Conservation (phyloP, 2,797 vertebrate species). For the Pipistrellus nathusii region DNA sequence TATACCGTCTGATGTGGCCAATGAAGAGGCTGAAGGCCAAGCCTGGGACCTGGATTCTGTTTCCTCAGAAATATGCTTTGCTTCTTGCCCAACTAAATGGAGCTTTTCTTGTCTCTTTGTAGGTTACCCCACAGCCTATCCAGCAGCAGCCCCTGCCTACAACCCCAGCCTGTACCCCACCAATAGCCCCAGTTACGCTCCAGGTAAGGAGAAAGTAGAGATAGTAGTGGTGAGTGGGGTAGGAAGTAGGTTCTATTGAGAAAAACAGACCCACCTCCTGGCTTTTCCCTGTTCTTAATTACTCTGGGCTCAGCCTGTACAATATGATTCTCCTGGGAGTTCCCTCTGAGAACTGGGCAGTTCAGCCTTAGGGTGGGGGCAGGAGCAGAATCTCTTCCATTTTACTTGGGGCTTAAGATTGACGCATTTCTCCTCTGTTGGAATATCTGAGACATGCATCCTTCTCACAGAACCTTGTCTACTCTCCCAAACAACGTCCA, state of each 20-base stretch:
- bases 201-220: conserved; percentile 90
- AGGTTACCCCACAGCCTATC: conserved; percentile 98
- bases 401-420: conserved; percentile 47
- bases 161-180: conserved; percentile 98
- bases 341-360: conserved; percentile 35
- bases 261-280: not conserved
- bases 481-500: conserved; percentile 29
- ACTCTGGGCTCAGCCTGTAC: conserved; percentile 41
- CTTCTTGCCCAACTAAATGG: not conserved
- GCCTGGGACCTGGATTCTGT: not conserved
- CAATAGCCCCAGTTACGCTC: conserved; percentile 97
- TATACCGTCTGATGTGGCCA: not conserved
- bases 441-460: conserved; percentile 32
- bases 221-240: not conserved
- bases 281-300: conserved; percentile 30
- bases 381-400: conserved; percentile 3
- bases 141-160: conserved; percentile 95
- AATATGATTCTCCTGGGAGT: conserved; percentile 38
- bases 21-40: conserved; percentile 23
- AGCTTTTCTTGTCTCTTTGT: conserved; percentile 64
- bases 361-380: not conserved
- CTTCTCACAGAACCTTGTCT: conserved; percentile 47
- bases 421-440: conserved; percentile 5
- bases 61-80: conserved; percentile 45
- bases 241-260: conserved; percentile 16